Evolutionary conservation across 1,140 invertebrate genomes (phyloP), one percentile per base, ranked within the genome.

Genomic region (Drosophila murphyi): DNA sequence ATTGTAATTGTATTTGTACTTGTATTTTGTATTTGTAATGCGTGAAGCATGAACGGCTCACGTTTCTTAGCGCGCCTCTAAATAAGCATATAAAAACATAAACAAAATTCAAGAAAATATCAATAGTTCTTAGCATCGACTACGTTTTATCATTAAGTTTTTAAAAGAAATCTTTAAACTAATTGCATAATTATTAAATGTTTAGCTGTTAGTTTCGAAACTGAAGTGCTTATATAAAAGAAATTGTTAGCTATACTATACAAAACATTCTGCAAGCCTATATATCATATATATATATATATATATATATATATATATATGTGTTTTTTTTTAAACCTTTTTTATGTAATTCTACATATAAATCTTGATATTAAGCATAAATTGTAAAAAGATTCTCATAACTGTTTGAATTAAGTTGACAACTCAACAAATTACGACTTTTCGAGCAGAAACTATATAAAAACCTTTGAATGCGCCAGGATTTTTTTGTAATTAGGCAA

Each of bases 381-480:
- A 83, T 82, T 88, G 85, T 88, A 88, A 88, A 88, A 88, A 88
- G 85, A 88, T 88, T 88, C 85, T 88, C 85, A 88, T 81, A 80
- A 85, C 61, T 88, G 85, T 88, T 88, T 76, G 77, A 75, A 62
- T 80, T 83, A 89, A 88, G 85, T 60, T 69, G 47, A 69, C 43
- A 69, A 55, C 65, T 5, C 59, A 54, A 63, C 47, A 83, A 61
- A 65, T 60, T 55, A 80, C 75, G 76, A 82, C 67, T 87, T 82
- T 67, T 54, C 70, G 20, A 28, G 5, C 50, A 54, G 12, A 29
- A 64, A 50, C n/a, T 56, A 68, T 39, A 59, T 28, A 50, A 31
- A 45, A 63, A 64, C 34, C 6, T 54, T 29, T 54, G 56, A 55
- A 55, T 7, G 51, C 41, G 50, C 39, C 31, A 62, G 10, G 37